Conservation (phyloP, 1,140 invertebrate species). For the Teleopsis dalmanni region DNA sequence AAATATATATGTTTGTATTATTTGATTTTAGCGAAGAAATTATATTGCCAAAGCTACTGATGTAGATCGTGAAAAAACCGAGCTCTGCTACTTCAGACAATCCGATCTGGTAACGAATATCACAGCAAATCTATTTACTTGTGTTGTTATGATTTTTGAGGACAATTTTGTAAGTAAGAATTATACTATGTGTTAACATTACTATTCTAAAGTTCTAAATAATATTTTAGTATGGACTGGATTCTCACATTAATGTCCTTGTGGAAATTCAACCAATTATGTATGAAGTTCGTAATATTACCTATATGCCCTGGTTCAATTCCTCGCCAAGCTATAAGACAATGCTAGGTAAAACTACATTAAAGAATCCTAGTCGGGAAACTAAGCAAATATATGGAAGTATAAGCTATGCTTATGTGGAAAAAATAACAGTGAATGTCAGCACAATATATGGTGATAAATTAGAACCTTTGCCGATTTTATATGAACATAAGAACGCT, state of each 20-base stretch:
- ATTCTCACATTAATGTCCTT: constrained; percentile 35
- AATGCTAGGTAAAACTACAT: constrained; percentile 20
- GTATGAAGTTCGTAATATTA: constrained; percentile 33
- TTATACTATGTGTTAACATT: neutral
- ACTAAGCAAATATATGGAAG: constrained; percentile 36
- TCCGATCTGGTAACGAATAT: constrained; percentile 33
- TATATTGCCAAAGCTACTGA: constrained; percentile 38
- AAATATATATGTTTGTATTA: no score
- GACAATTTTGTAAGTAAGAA: constrained; percentile 36
- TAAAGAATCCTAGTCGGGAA: constrained; percentile 30
- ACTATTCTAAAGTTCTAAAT: neutral
- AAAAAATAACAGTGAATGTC: constrained; percentile 29
- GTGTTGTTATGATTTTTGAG: constrained; percentile 39
- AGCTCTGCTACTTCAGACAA: constrained; percentile 34
- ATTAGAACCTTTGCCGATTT: constrained; percentile 21
- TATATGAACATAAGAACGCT: constrained; percentile 31
- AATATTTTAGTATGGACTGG: constrained; percentile 25
- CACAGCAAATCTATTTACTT: constrained; percentile 30
- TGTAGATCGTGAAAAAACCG: constrained; percentile 30
- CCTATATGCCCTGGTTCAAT: constrained; percentile 34
- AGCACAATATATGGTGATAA: constrained; percentile 17
- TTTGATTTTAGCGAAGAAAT: constrained; percentile 12
- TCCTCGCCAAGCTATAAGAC: constrained; percentile 35
- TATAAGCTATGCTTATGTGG: constrained; percentile 29
- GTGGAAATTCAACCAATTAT: constrained; percentile 33